A percentile compares a stretch with the other conserved stretches of the same genome.
These are phyloP conservation scores for Eristalis tenax DNA, from an alignment of 2,888 invertebrate species.

Conservation along the genomic window DNA sequence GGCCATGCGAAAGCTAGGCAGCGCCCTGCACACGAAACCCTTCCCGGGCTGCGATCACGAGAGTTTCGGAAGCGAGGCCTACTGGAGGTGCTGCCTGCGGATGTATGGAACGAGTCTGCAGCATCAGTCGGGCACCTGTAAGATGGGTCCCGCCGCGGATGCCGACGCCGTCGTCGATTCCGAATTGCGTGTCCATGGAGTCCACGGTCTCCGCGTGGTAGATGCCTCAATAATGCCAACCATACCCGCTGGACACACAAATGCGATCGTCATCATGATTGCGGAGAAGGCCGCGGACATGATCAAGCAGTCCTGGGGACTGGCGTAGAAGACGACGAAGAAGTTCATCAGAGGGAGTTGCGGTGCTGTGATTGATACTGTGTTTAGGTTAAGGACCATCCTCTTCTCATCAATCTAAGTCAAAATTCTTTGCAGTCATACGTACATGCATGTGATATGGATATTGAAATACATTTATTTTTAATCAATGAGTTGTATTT, in stretches of 20 bases:
- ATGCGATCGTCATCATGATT: slow-evolving; percentile 84
- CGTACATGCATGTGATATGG: neutral
- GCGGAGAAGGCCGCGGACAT: slow-evolving; percentile 84
- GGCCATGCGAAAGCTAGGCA: slow-evolving; percentile 83
- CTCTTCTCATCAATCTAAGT: slow-evolving; percentile 30
- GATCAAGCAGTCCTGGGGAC: slow-evolving; percentile 82
- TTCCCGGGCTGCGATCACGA: slow-evolving; percentile 87
- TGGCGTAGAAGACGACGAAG: slow-evolving; percentile 49
- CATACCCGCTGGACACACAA: slow-evolving; percentile 84
- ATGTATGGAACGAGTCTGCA: slow-evolving; percentile 88
- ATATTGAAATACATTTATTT: neutral
- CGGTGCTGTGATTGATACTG: slow-evolving; percentile 30
- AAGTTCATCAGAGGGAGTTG: neutral
- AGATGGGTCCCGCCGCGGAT: slow-evolving; percentile 85
- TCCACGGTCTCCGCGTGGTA: slow-evolving; percentile 82
- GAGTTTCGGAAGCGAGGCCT: slow-evolving; percentile 85
- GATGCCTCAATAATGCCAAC: slow-evolving; percentile 85
- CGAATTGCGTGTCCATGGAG: slow-evolving; percentile 83
- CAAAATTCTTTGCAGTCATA: neutral
- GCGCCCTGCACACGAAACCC: slow-evolving; percentile 83
- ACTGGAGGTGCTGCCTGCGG: slow-evolving; percentile 89
- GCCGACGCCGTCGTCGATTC: slow-evolving; percentile 85
- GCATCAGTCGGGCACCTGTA: slow-evolving; percentile 87
- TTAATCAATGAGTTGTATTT: neutral
- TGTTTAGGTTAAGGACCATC: neutral